Percentiles rank a stretch among this genome's conserved stretches.
These are phyloP conservation scores for Kryptolebias ocellatus DNA, from an alignment of 2,797 vertebrate genomes.

Conservation along the genomic window DNA sequence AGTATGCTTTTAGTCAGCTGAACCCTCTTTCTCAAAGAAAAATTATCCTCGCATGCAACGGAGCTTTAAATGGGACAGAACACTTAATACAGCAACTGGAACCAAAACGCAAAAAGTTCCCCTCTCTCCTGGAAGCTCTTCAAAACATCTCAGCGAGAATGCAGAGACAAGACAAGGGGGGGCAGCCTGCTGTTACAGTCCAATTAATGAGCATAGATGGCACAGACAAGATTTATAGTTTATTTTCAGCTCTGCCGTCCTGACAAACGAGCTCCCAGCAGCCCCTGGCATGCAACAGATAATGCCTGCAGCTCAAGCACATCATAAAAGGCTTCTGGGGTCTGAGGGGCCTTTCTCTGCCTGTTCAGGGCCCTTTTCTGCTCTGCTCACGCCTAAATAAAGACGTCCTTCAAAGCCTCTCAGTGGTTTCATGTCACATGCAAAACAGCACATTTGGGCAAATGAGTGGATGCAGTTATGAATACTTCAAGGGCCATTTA, in stretches of 20 bases:
- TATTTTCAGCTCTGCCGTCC: conserved; percentile 52
- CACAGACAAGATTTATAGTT: conserved; percentile 74
- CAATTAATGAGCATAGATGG: conserved; percentile 78
- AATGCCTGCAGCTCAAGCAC: conserved; percentile 69
- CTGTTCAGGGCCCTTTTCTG: conserved; percentile 46
- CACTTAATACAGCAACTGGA: conserved; percentile 77
- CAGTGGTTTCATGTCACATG: conserved; percentile 44
- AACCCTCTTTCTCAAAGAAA: conserved; percentile 59
- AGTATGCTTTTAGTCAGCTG: conserved; percentile 71
- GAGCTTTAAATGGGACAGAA: conserved; percentile 73
- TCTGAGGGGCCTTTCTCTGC: conserved; percentile 42
- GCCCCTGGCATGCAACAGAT: conserved; percentile 66
- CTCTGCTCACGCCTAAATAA: conserved; percentile 63
- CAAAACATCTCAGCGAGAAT: conserved; percentile 66
- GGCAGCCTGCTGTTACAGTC: conserved; percentile 72
- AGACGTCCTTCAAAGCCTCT: conserved; percentile 67
- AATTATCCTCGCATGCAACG: conserved; percentile 75
- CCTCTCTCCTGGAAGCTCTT: conserved; percentile 67
- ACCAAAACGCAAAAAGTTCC: conserved; percentile 61
- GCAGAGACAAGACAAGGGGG: conserved; percentile 33
- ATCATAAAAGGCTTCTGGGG: conserved; percentile 61
- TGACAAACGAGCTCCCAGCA: conserved; percentile 67
- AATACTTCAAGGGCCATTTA: conserved; percentile 68
- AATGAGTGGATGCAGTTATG: conserved; percentile 48
- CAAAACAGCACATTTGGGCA: conserved; percentile 43